phyloP scores from a whole-genome alignment of 2,113 vertebrate species.

The Ariopsis seemanni region DNA sequence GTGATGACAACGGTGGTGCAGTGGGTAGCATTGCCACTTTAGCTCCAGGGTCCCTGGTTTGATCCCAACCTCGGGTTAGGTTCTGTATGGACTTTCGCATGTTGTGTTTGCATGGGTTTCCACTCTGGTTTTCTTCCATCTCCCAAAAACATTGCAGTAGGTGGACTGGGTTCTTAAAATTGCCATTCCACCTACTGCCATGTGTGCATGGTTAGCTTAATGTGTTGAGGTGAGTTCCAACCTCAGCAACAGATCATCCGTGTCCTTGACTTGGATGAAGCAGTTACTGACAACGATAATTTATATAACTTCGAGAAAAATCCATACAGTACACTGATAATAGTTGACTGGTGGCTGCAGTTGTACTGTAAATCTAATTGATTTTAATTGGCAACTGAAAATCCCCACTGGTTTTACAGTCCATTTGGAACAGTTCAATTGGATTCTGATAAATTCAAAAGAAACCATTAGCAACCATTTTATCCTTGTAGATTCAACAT shows the following conservation, averaged over 20 bases:
- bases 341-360: background rate
- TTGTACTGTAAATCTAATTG: slow-evolving; percentile 4
- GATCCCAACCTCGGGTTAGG: too few species aligned
- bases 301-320: background rate
- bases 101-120: too few species aligned
- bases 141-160: too few species aligned
- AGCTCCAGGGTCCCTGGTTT: too few species aligned
- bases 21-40: background rate
- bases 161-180: too few species aligned
- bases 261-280: background rate
- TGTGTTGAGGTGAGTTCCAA: too few species aligned
- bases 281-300: background rate
- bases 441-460: background rate
- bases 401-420: slow-evolving; percentile 8
- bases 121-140: too few species aligned
- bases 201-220: too few species aligned
- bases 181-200: too few species aligned
- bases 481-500: slow-evolving; percentile 12
- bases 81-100: too few species aligned
- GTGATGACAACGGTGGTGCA: background rate
- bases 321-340: background rate
- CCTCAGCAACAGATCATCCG: background rate
- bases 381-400: background rate
- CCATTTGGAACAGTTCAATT: background rate
- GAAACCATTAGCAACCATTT: slow-evolving; percentile 27